phyloP scores from a whole-genome alignment of 1,140 invertebrate genomes.

The Neodiprion lecontei region DNA sequence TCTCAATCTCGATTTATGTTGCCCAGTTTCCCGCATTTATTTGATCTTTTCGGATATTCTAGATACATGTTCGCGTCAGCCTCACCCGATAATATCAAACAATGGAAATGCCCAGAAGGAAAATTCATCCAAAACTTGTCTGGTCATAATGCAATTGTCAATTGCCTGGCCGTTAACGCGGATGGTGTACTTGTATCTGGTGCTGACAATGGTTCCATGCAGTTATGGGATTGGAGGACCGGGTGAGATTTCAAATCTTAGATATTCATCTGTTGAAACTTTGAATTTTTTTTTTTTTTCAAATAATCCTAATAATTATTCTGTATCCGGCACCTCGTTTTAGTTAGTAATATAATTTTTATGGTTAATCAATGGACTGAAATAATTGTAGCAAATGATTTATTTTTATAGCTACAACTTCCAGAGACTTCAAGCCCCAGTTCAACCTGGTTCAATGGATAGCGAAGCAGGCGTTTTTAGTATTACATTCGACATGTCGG shows the following conservation, averaged over 20 bases:
- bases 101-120: slow-evolving; percentile 99
- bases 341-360: not conserved
- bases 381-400: slow-evolving; percentile 11
- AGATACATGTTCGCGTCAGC: slow-evolving; percentile 97
- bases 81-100: slow-evolving; percentile 98
- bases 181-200: slow-evolving; percentile 97
- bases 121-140: slow-evolving; percentile 97
- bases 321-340: not conserved
- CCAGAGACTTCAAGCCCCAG: slow-evolving; percentile 88
- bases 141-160: slow-evolving; percentile 98
- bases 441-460: slow-evolving; percentile 99
- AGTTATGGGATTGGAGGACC: slow-evolving; percentile 99
- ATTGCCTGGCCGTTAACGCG: slow-evolving; percentile 92
- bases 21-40: slow-evolving; percentile 14
- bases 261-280: slow-evolving; percentile 3
- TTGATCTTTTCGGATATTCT: slow-evolving; percentile 32
- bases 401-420: slow-evolving; percentile 81
- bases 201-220: slow-evolving; percentile 98
- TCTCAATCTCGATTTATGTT: not conserved
- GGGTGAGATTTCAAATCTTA: slow-evolving; percentile 64
- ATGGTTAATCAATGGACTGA: not conserved
- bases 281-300: not conserved
- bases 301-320: no score
- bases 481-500: slow-evolving; percentile 93
- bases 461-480: slow-evolving; percentile 98